A percentile compares a stretch with the other conserved stretches of the same genome.
These are phyloP conservation scores for Lepidocolaptes lacrymiger DNA, from an alignment of 2,797 vertebrate genomes.

Conservation along the genomic window DNA sequence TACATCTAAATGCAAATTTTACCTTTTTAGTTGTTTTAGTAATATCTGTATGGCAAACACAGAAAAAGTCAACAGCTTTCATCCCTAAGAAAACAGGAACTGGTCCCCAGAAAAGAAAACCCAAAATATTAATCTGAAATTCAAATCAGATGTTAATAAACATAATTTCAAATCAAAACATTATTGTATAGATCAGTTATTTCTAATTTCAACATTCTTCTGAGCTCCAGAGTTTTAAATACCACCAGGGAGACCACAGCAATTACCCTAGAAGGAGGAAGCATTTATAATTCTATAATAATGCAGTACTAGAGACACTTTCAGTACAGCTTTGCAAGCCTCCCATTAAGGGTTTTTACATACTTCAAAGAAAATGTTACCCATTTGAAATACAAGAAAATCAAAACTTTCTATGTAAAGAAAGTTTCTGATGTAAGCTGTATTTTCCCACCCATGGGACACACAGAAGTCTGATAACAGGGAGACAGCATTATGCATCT, in stretches of 20 bases:
- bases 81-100: neutral
- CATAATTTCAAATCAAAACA: neutral
- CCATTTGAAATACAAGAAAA: neutral
- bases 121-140: neutral
- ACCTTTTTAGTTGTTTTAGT: neutral
- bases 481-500: neutral
- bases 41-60: neutral
- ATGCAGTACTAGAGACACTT: neutral
- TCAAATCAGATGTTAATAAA: neutral
- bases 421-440: neutral
- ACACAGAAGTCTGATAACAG: neutral
- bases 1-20: neutral
- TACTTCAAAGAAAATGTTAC: neutral
- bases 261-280: neutral
- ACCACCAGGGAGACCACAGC: neutral
- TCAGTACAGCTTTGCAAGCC: neutral
- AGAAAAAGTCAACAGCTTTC: neutral
- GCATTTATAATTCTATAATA: neutral
- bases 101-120: neutral
- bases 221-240: neutral
- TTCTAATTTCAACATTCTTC: neutral
- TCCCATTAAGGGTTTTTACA: neutral
- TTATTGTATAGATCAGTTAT: neutral
- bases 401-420: neutral
- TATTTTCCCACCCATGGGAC: fast-evolving